Percentiles rank a stretch among this genome's conserved stretches.
Evolutionary conservation across 2,888 invertebrate genomes (phyloP).

Genomic region (Mesopsocus fuscifrons): DNA sequence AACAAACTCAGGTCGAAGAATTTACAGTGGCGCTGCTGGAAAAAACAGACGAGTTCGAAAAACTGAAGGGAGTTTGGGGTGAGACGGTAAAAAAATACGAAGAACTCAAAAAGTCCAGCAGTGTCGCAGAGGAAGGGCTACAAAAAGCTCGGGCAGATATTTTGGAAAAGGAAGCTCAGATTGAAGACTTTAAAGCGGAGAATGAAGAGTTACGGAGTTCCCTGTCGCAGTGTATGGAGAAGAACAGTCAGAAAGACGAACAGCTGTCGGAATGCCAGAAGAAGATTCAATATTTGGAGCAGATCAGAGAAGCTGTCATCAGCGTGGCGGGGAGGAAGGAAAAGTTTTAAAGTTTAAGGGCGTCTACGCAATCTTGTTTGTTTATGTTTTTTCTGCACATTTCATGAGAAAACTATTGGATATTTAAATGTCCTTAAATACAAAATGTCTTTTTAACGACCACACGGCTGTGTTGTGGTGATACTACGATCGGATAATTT

Average conservation of each 20-base stretch:
- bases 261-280: conserved; percentile 13
- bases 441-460: too few relatives aligned
- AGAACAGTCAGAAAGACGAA: background rate
- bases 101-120: conserved; percentile 4
- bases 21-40: conserved; percentile 14
- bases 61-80: conserved; percentile 14
- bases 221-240: background rate
- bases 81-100: conserved; percentile 14
- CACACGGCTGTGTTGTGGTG: too few relatives aligned
- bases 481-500: too few relatives aligned
- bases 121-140: conserved; percentile 9
- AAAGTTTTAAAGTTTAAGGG: too few relatives aligned
- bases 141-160: background rate
- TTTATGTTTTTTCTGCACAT: too few relatives aligned
- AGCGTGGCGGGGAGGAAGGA: conserved; percentile 13
- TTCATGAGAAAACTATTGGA: too few relatives aligned
- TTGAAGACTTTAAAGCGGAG: background rate
- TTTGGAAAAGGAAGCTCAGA: conserved; percentile 9
- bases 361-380: too few relatives aligned
- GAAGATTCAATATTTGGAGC: conserved; percentile 12
- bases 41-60: conserved; percentile 13
- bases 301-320: conserved; percentile 13
- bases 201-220: conserved; percentile 10
- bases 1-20: background rate
- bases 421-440: too few relatives aligned